Evolutionary conservation across 2,888 invertebrate genomes (phyloP).

Genomic region (Dascillus cervinus): DNA sequence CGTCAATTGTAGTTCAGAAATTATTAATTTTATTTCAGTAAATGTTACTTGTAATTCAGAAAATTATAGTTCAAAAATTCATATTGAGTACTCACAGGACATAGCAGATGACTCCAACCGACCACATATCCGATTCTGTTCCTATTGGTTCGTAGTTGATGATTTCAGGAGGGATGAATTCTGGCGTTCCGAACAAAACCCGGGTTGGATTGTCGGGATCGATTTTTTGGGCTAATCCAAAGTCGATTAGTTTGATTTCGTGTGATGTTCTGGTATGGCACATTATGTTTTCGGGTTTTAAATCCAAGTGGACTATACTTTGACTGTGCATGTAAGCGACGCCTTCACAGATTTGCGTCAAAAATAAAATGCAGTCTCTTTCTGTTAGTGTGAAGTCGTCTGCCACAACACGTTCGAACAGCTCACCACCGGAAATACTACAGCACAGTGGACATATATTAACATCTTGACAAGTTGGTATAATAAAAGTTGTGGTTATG

Average conservation of each 20-base stretch:
- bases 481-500: too few relatives aligned
- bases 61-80: too few relatives aligned
- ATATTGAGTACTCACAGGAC: slow-evolving; percentile 89
- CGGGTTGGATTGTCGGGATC: slow-evolving; percentile 59
- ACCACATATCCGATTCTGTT: slow-evolving; percentile 90
- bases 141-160: slow-evolving; percentile 85
- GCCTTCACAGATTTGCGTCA: slow-evolving; percentile 87
- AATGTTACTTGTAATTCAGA: too few relatives aligned
- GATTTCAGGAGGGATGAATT: slow-evolving; percentile 89
- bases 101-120: slow-evolving; percentile 88
- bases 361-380: slow-evolving; percentile 74
- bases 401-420: slow-evolving; percentile 88
- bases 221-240: slow-evolving; percentile 76
- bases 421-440: slow-evolving; percentile 87
- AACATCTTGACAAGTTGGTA: too few relatives aligned
- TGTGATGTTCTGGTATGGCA: slow-evolving; percentile 79
- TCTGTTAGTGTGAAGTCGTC: slow-evolving; percentile 91
- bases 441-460: neutral
- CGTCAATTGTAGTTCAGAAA: too few relatives aligned
- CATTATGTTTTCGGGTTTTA: slow-evolving; percentile 95
- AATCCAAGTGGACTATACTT: slow-evolving; percentile 79
- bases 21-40: too few relatives aligned
- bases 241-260: slow-evolving; percentile 89
- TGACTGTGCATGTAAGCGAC: slow-evolving; percentile 82
- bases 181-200: slow-evolving; percentile 83